phyloP scores from a whole-genome alignment of 2,888 invertebrate species.

The Melieria omissa region DNA sequence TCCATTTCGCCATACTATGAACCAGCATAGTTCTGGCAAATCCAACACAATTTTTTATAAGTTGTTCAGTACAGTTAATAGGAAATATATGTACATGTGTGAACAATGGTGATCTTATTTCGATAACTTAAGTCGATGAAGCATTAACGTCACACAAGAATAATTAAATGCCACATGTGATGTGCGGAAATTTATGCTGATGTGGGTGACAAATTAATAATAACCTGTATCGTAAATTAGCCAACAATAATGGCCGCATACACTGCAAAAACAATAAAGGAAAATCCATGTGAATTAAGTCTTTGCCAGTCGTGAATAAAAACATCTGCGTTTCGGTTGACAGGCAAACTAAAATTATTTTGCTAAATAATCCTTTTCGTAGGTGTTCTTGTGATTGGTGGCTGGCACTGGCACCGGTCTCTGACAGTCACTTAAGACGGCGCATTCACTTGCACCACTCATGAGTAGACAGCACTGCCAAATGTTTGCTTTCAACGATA shows the following conservation, averaged over 20 bases:
- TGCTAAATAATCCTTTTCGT: constrained; percentile 36
- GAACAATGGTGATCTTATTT: too few species aligned
- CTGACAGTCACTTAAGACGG: too few species aligned
- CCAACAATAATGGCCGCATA: neutral
- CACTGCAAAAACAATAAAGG: constrained; percentile 19
- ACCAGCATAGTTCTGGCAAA: too few species aligned
- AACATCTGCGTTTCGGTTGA: neutral
- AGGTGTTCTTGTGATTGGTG: constrained; percentile 23
- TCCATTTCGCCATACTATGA: too few species aligned
- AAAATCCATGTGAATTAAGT: constrained; percentile 22
- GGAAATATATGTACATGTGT: too few species aligned
- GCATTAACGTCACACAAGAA: constrained; percentile 6
- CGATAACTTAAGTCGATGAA: too few species aligned
- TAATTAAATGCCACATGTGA: constrained; percentile 30
- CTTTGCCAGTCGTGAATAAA: constrained; percentile 18
- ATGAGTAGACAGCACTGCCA: neutral
- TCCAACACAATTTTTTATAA: too few species aligned
- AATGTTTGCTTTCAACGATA: constrained; percentile 35
- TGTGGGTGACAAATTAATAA: constrained; percentile 58
- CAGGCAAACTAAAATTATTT: constrained; percentile 21
- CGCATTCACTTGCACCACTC: neutral
- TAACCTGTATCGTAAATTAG: constrained; percentile 59
- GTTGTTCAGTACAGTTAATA: too few species aligned
- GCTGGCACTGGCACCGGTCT: neutral
- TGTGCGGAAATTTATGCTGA: constrained; percentile 38